Conservation (phyloP, 2,113 vertebrate genomes). For the Indicator indicator region DNA sequence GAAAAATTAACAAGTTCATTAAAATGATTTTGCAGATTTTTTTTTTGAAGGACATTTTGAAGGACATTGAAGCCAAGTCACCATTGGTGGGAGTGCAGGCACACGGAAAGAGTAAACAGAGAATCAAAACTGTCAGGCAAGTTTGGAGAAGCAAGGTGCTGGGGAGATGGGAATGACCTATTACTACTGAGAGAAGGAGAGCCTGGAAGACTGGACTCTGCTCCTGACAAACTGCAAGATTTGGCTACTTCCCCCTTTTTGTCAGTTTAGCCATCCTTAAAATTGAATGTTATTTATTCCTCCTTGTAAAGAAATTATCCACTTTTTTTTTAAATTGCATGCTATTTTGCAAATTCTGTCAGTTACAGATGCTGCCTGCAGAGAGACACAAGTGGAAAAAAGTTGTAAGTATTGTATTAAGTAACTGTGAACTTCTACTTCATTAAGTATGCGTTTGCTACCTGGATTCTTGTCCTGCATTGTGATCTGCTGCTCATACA, state of each 20-base stretch:
- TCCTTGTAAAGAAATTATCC: background rate
- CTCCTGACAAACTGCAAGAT: background rate
- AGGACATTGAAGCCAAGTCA: background rate
- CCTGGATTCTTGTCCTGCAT: background rate
- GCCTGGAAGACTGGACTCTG: background rate
- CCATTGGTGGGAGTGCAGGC: background rate
- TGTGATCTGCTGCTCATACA: background rate
- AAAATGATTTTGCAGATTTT: background rate
- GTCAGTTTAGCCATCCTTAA: background rate
- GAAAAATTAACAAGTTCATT: background rate
- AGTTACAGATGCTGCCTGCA: background rate
- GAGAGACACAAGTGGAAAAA: background rate
- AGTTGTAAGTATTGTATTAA: background rate
- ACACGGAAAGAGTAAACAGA: background rate
- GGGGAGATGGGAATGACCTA: background rate
- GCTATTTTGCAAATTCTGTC: background rate
- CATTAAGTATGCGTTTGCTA: background rate
- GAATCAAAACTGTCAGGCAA: background rate
- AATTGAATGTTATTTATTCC: background rate
- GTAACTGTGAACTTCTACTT: background rate
- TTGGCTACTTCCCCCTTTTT: background rate
- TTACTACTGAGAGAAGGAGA: background rate
- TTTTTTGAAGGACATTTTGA: background rate
- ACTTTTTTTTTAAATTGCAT: background rate
- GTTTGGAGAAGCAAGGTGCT: background rate